Base-by-base conservation (phyloP, 2,888 invertebrate species). In the Nasonia oneida region DNA sequence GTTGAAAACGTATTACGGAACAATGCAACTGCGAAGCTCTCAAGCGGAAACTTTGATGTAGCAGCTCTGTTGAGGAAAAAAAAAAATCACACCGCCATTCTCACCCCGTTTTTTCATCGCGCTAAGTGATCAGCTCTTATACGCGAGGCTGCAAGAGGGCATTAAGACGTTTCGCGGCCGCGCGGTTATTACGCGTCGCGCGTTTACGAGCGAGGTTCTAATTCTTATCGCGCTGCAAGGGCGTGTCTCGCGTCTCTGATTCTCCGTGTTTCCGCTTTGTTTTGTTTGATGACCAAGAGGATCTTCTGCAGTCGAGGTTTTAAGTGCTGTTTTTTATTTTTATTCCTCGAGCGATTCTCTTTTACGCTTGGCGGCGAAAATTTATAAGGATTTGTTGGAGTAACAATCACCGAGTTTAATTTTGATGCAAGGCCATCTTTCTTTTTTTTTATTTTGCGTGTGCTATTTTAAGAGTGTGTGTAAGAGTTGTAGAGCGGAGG, bases 141-240 rank as follows among this genome's bases (percentile, higher is more conserved):
- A 12, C 10, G n/a, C 23, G 15, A 2, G 23, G 3, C 8, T 5
- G 23, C 29, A 8, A 23, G 6, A 64, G 64, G n/a, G 5, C 33
- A 77, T 78, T 64, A 67, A 79, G 50, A 79, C 79, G 47, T 70
- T 79, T 42, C 77, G 39, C 15, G 77, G 74, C 29, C 37, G n/a
- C 15, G 29, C 33, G 29, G 67, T 29, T 29, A 67, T 67, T 67
- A 67, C 67, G 33, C 67, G 15, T 33, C 33, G 23, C 67, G 29
- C 33, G 67, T 33, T 67, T 67, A 67, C 33, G 67, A 33, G 12
- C n/a, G 57, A 29, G 18, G 61, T 42, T 78, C 39, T 78, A 61
- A 78, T 78, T 64, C 77, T 64, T 64, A 42, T 64, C 77, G 18
- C 39, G 15, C 23, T 3, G 14, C 70, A 5, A 67, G 29, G 33